phyloP scores from a whole-genome alignment of 2,888 invertebrate genomes.

The Ptychoptera albimana region DNA sequence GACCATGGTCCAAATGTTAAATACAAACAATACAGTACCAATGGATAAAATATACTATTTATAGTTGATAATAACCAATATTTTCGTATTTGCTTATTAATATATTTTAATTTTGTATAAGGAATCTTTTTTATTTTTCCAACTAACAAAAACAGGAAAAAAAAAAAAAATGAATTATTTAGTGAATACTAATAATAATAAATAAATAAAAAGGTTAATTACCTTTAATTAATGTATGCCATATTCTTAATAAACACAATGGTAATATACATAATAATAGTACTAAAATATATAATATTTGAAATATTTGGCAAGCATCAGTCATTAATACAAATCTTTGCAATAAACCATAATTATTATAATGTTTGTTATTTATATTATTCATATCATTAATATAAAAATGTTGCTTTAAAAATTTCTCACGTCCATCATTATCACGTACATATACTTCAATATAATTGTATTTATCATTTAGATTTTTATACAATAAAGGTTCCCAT shows the following conservation, averaged over 20 bases:
- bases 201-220: slow-evolving; percentile 23
- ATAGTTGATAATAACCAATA: slow-evolving; percentile 58
- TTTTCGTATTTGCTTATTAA: slow-evolving; percentile 32
- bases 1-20: slow-evolving; percentile 74
- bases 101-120: slow-evolving; percentile 21
- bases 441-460: slow-evolving; percentile 48
- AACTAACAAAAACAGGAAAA: slow-evolving; percentile 19
- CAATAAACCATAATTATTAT: slow-evolving; percentile 41
- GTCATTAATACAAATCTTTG: slow-evolving; percentile 63
- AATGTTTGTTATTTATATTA: background rate
- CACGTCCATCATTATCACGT: slow-evolving; percentile 39
- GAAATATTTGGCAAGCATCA: slow-evolving; percentile 54
- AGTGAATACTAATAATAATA: slow-evolving; percentile 6
- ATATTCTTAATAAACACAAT: slow-evolving; percentile 41
- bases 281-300: slow-evolving; percentile 46
- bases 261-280: slow-evolving; percentile 46
- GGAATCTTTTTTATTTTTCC: slow-evolving; percentile 30
- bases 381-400: slow-evolving; percentile 64
- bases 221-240: slow-evolving; percentile 40
- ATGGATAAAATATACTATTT: slow-evolving; percentile 58
- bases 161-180: slow-evolving; percentile 10
- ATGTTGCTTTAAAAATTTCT: slow-evolving; percentile 42
- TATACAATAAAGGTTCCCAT: slow-evolving; percentile 57
- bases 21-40: slow-evolving; percentile 56
- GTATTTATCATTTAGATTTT: slow-evolving; percentile 33